A percentile compares a stretch with the other conserved stretches of the same genome.
Evolutionary conservation across 2,888 invertebrate species (phyloP).

Genomic region (Dendrolimus houi): DNA sequence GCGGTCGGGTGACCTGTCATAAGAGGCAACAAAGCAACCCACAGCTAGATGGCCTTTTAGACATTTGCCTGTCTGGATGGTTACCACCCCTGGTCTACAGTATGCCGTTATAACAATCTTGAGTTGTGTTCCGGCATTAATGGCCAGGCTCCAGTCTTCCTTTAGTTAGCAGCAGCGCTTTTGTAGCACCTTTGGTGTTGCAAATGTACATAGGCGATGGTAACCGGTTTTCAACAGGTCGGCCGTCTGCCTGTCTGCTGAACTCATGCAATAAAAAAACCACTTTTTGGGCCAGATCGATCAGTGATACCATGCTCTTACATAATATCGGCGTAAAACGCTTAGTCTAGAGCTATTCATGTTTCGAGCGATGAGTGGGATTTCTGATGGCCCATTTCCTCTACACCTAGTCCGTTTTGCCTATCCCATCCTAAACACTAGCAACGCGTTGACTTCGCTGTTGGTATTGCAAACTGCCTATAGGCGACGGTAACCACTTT

Average conservation of each 20-base stretch:
- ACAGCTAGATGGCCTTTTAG: neutral
- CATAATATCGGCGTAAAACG: too few species aligned
- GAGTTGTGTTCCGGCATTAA: neutral
- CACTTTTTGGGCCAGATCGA: too few species aligned
- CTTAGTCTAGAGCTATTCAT: too few species aligned
- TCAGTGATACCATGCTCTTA: too few species aligned
- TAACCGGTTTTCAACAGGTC: neutral
- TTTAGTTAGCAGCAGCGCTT: neutral
- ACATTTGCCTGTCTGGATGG: neutral
- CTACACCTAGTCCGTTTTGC: too few species aligned
- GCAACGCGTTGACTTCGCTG: too few species aligned
- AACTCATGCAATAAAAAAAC: neutral
- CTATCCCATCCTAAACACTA: too few species aligned
- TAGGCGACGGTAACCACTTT: too few species aligned
- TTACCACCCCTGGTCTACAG: neutral
- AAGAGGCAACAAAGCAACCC: neutral
- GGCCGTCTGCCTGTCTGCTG: neutral
- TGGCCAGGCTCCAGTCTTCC: neutral
- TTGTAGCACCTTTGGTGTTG: neutral
- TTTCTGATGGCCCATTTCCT: too few species aligned
- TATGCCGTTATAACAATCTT: neutral
- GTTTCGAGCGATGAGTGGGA: too few species aligned
- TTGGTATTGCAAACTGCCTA: too few species aligned
- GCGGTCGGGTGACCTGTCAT: neutral
- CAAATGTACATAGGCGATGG: neutral